Evolutionary conservation across 2,888 invertebrate species (phyloP).

Genomic region (Dascillus cervinus): DNA sequence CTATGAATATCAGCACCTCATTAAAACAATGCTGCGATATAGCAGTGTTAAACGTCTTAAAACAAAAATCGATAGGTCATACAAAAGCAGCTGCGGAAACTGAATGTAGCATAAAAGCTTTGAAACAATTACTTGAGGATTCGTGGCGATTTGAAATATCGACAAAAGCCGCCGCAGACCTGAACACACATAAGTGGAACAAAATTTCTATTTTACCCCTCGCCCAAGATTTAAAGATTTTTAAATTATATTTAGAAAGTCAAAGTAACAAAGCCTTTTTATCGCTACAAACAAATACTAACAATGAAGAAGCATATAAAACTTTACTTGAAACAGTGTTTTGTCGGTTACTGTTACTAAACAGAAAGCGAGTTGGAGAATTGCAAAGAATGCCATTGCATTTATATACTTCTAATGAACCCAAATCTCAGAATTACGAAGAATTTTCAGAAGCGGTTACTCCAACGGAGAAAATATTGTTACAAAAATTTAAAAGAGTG

Average conservation of each 20-base stretch:
- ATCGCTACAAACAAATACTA: constrained; percentile 5
- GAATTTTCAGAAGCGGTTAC: no score
- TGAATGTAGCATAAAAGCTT: constrained; percentile 15
- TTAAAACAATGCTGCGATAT: constrained; percentile 16
- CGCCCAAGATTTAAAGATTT: constrained; percentile 12
- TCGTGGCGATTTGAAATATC: constrained; percentile 18
- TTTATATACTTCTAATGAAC: constrained; percentile 3
- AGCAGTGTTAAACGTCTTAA: constrained; percentile 7
- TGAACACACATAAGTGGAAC: constrained; percentile 16
- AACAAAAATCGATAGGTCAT: constrained; percentile 4
- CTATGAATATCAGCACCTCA: constrained; percentile 13
- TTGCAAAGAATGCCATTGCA: constrained; percentile 12
- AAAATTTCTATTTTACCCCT: constrained; percentile 14
- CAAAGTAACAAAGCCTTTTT: constrained; percentile 3
- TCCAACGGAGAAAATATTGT: constrained; percentile 6
- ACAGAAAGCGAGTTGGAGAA: constrained; percentile 15
- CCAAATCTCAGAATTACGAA: constrained; percentile 5
- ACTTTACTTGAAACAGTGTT: constrained; percentile 12
- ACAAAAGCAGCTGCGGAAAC: constrained; percentile 7
- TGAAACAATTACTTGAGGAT: constrained; percentile 11
- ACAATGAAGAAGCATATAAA: constrained; percentile 7
- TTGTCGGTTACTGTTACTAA: constrained; percentile 14
- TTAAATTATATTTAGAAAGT: constrained; percentile 11
- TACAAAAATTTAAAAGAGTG: constrained; percentile 8
- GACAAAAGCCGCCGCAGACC: constrained; percentile 6